phyloP scores from a whole-genome alignment of 2,888 invertebrate genomes.

The Craniophora ligustri region DNA sequence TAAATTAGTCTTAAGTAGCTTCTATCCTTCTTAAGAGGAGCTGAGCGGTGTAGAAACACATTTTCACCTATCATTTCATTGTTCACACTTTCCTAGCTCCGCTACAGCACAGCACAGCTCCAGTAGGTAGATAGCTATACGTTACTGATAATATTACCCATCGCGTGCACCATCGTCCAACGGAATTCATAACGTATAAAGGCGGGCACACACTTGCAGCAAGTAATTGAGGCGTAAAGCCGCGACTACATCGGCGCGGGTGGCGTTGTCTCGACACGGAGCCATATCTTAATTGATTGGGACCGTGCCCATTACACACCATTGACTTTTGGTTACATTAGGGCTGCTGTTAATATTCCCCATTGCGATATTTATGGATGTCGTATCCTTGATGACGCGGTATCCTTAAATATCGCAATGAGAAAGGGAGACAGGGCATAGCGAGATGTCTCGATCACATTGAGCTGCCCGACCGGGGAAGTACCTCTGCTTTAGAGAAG shows the following conservation, averaged over 20 bases:
- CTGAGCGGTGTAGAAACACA: too few relatives aligned
- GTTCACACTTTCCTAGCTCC: background rate
- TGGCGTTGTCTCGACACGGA: constrained; percentile 58
- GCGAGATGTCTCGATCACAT: too few relatives aligned
- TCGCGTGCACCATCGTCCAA: constrained; percentile 35
- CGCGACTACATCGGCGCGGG: constrained; percentile 60
- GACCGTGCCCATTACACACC: constrained; percentile 69
- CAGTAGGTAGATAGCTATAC: background rate
- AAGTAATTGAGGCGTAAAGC: constrained; percentile 63
- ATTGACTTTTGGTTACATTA: constrained; percentile 62
- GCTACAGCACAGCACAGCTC: background rate
- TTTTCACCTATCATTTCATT: background rate
- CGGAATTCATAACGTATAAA: constrained; percentile 42
- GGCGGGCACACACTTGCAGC: constrained; percentile 52
- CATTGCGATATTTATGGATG: constrained; percentile 23
- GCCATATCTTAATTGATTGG: constrained; percentile 68
- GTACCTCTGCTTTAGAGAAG: too few relatives aligned
- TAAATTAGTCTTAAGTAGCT: too few relatives aligned
- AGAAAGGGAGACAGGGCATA: too few relatives aligned
- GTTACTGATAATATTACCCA: background rate
- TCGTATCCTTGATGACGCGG: constrained; percentile 9
- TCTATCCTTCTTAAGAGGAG: too few relatives aligned
- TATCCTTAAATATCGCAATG: too few relatives aligned
- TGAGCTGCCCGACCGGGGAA: too few relatives aligned
- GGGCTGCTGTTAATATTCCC: constrained; percentile 59